Evolutionary conservation across 2,113 vertebrate genomes (phyloP).

Genomic region (Dicerorhinus sumatrensis): DNA sequence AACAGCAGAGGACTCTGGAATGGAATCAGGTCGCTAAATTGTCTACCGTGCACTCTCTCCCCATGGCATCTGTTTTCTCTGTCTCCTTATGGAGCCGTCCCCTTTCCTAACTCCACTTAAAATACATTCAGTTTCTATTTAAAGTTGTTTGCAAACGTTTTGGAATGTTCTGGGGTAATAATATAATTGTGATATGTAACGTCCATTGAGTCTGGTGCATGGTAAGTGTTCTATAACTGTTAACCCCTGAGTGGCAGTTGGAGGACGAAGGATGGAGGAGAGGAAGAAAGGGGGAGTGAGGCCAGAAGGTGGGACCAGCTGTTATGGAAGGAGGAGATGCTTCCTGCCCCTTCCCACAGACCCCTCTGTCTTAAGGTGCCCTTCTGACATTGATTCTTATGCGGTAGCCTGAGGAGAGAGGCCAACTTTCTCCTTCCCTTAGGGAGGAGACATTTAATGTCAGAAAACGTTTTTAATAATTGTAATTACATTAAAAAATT

Average conservation of each 20-base stretch:
- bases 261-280: background rate
- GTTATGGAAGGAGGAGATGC: no score
- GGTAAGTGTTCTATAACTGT: background rate
- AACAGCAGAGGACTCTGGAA: background rate
- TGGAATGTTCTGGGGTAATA: background rate
- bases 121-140: constrained; percentile 36
- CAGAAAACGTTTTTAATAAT: background rate
- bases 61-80: background rate
- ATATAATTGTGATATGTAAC: background rate
- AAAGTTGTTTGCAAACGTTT: constrained; percentile 44
- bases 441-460: background rate
- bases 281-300: background rate
- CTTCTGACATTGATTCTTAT: background rate
- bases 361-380: background rate
- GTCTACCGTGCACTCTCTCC: background rate
- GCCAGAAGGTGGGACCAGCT: background rate
- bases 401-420: background rate
- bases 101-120: background rate
- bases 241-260: background rate
- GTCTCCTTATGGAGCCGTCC: background rate
- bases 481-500: background rate
- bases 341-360: background rate
- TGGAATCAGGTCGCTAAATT: background rate
- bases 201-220: background rate
- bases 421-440: background rate